phyloP scores from a whole-genome alignment of 2,797 vertebrate species.

The Pogonophryne albipinna region DNA sequence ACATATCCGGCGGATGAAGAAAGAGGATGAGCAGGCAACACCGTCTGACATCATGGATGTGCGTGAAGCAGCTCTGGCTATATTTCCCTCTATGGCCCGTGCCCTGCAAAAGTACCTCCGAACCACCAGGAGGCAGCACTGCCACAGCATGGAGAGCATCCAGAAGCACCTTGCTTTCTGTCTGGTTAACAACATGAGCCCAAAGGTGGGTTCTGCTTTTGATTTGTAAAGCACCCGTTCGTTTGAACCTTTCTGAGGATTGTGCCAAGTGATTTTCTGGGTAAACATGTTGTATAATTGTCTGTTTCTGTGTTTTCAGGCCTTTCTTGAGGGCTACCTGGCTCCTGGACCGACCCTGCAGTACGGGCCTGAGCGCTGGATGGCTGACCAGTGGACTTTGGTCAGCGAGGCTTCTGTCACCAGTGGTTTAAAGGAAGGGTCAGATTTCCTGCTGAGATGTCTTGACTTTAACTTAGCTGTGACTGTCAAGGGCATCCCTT shows the following conservation, averaged over 20 bases:
- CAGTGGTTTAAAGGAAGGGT: conserved; percentile 88
- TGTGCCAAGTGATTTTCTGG: background rate
- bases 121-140: conserved; percentile 95
- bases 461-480: conserved; percentile 95
- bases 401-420: conserved; percentile 96
- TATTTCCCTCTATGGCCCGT: conserved; percentile 97
- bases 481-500: conserved; percentile 92
- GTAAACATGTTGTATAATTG: background rate
- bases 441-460: conserved; percentile 92
- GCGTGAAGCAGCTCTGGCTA: conserved; percentile 94
- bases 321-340: conserved; percentile 96
- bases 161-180: conserved; percentile 96
- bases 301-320: conserved; percentile 80
- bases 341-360: conserved; percentile 92
- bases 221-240: too few species aligned
- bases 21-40: conserved; percentile 91
- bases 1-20: conserved; percentile 92
- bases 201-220: conserved; percentile 87
- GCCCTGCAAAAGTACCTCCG: conserved; percentile 97
- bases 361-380: conserved; percentile 93
- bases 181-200: conserved; percentile 95
- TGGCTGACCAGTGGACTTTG: conserved; percentile 94
- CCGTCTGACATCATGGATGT: conserved; percentile 96
- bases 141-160: conserved; percentile 99
- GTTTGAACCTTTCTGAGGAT: background rate